Conservation (phyloP, 2,888 invertebrate genomes). For the Auanema freiburgensis region DNA sequence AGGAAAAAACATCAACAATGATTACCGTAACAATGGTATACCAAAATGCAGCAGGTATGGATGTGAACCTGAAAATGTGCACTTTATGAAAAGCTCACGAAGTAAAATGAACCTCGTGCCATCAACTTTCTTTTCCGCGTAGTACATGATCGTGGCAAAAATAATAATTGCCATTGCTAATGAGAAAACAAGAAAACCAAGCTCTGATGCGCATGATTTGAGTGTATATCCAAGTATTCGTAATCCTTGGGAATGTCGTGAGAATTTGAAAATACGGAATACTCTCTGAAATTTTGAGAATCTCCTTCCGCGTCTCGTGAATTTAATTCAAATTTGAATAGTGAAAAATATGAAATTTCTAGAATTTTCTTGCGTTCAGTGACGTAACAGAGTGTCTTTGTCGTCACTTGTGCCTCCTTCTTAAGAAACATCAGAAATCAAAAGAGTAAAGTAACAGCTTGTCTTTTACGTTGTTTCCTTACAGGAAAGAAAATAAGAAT, state of each 20-base stretch:
- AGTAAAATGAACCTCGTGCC: slow-evolving; percentile 5
- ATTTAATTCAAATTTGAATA: not conserved
- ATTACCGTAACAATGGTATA: slow-evolving; percentile 99
- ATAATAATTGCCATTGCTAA: slow-evolving; percentile 99
- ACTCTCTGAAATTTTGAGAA: slow-evolving; percentile 72
- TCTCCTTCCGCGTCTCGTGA: not conserved
- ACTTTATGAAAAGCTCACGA: not conserved
- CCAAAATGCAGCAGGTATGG: slow-evolving; percentile 99
- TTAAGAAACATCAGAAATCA: too few species aligned
- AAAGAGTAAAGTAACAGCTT: too few species aligned
- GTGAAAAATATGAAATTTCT: too few species aligned
- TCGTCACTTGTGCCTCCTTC: not conserved
- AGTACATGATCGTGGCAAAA: slow-evolving; percentile 99
- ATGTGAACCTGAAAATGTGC: slow-evolving; percentile 79
- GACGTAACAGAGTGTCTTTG: not conserved
- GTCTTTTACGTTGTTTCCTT: too few species aligned
- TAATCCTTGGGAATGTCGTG: slow-evolving; percentile 96
- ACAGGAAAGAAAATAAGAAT: too few species aligned
- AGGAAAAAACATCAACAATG: slow-evolving; percentile 11
- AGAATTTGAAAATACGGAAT: slow-evolving; percentile 99
- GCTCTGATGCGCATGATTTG: slow-evolving; percentile 71
- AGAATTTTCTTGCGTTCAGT: not conserved
- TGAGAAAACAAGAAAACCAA: slow-evolving; percentile 98
- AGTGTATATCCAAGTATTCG: slow-evolving; percentile 98
- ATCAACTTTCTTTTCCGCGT: slow-evolving; percentile 81